These are phyloP conservation scores for Salvelinus sp. DNA, from an alignment of 2,113 vertebrate genomes.

Conservation along the genomic window DNA sequence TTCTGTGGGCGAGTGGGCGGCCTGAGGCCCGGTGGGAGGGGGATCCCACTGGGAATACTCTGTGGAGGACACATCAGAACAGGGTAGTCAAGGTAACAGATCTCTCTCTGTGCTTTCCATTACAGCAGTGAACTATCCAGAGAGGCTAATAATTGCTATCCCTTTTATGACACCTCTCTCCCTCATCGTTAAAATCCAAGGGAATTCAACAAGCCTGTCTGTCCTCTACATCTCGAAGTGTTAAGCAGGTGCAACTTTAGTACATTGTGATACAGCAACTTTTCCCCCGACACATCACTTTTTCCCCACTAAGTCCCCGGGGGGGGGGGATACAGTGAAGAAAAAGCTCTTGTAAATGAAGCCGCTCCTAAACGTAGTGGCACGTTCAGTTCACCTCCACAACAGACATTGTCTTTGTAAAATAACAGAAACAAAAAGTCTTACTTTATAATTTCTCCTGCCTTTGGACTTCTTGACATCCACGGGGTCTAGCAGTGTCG, in stretches of 20 bases:
- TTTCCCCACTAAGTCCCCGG: neutral
- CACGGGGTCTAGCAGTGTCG: constrained; percentile 73
- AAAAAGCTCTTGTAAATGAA: constrained; percentile 3
- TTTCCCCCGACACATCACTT: constrained; percentile 8
- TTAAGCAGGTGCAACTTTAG: neutral
- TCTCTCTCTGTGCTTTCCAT: neutral
- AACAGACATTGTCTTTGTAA: neutral
- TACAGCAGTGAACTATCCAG: neutral
- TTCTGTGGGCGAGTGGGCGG: constrained; percentile 70
- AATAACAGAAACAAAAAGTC: constrained; percentile 17
- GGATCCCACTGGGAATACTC: constrained; percentile 71
- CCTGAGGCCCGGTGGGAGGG: constrained; percentile 71
- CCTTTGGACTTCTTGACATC: constrained; percentile 63
- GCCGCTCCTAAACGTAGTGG: neutral
- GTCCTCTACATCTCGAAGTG: neutral
- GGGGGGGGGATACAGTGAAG: neutral
- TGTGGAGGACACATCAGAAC: constrained; percentile 22
- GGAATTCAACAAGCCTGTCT: neutral
- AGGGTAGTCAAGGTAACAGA: constrained; percentile 4
- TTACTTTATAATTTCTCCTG: constrained; percentile 68
- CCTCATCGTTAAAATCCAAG: neutral
- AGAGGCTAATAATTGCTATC: neutral
- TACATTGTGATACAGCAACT: neutral
- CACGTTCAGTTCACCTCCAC: neutral
- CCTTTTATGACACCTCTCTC: neutral